phyloP scores from a whole-genome alignment of 2,888 invertebrate genomes.

The Leptopilina myrica region DNA sequence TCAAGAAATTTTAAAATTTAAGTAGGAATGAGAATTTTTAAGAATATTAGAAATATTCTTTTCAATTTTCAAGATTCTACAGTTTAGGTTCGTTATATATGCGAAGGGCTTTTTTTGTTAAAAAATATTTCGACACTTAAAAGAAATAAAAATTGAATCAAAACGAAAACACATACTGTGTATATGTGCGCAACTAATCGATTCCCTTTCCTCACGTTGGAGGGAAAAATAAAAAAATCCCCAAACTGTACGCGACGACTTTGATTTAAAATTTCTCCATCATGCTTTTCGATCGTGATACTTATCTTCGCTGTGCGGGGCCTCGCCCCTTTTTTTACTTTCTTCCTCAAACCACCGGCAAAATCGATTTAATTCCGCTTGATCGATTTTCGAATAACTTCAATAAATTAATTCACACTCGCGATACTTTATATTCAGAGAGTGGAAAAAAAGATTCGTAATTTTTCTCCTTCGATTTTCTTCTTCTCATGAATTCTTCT shows the following conservation, averaged over 20 bases:
- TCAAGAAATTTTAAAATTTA: too few species aligned
- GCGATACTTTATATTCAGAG: neutral
- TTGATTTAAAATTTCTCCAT: constrained; percentile 53
- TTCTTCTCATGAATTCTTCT: too few species aligned
- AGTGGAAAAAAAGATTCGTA: neutral
- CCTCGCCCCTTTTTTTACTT: constrained; percentile 28
- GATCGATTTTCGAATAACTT: constrained; percentile 18
- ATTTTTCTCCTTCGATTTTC: too few species aligned
- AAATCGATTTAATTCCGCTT: constrained; percentile 16
- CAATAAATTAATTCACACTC: neutral
- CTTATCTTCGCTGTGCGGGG: neutral
- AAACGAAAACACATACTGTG: too few species aligned
- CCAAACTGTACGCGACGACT: constrained; percentile 48
- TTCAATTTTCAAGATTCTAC: too few species aligned
- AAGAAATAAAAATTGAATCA: too few species aligned
- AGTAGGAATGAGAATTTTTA: too few species aligned
- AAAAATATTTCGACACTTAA: too few species aligned
- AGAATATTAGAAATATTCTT: too few species aligned
- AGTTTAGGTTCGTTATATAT: too few species aligned
- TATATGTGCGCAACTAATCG: constrained; percentile 45
- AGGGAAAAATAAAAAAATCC: constrained; percentile 49
- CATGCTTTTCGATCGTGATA: constrained; percentile 49
- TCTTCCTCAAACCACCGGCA: neutral
- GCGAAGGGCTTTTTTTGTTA: too few species aligned
- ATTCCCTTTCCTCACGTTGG: neutral